Evolutionary conservation across 1,140 invertebrate species (phyloP).

Genomic region (Patella vulgata): DNA sequence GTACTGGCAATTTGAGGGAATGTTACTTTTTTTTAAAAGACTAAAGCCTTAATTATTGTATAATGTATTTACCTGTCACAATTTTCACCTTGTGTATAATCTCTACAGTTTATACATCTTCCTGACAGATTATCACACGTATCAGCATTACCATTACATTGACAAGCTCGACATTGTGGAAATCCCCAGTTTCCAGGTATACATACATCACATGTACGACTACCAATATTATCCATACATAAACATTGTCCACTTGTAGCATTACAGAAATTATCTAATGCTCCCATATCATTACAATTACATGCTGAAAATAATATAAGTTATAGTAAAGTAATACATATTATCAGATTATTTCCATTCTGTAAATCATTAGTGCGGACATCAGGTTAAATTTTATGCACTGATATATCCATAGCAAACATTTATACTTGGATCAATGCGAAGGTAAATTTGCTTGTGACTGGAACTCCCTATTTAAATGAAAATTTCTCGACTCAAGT

Average conservation of each 20-base stretch:
- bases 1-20: too few relatives aligned
- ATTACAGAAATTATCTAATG: constrained; percentile 96
- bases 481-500: too few relatives aligned
- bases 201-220: constrained; percentile 78
- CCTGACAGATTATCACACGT: constrained; percentile 92
- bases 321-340: not conserved
- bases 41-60: too few relatives aligned
- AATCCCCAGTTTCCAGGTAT: constrained; percentile 73
- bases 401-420: too few relatives aligned
- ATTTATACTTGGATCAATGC: too few relatives aligned
- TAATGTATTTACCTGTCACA: constrained; percentile 84
- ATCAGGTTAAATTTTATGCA: too few relatives aligned
- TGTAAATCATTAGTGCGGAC: too few relatives aligned
- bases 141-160: constrained; percentile 97
- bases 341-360: too few relatives aligned
- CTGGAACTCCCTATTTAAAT: too few relatives aligned
- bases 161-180: constrained; percentile 92
- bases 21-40: too few relatives aligned
- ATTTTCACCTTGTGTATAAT: constrained; percentile 85
- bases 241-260: constrained; percentile 91
- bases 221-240: constrained; percentile 90
- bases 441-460: too few relatives aligned
- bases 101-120: constrained; percentile 88
- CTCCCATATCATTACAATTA: constrained; percentile 94
- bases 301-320: constrained; percentile 73